These are phyloP conservation scores for Macrostomum lignano DNA, from an alignment of 1,140 invertebrate genomes.

Conservation along the genomic window DNA sequence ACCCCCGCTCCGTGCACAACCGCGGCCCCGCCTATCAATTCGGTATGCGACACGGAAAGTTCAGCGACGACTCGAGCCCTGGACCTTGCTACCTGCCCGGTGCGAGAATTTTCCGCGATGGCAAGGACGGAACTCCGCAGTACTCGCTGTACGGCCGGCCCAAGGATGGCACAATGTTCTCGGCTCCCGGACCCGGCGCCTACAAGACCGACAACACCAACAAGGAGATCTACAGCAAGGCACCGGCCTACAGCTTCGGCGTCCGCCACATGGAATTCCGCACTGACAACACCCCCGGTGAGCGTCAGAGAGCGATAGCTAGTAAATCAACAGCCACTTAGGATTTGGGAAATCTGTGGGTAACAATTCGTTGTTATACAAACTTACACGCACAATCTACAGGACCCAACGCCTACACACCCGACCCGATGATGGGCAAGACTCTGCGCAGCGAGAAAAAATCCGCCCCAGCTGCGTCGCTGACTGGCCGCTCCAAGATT, in stretches of 20 bases:
- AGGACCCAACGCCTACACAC: constrained; percentile 9
- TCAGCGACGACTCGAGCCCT: constrained; percentile 10
- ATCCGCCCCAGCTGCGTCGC: constrained; percentile 43
- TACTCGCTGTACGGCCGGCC: constrained; percentile 19
- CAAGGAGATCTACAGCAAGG: constrained; percentile 31
- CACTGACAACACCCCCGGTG: constrained; percentile 33
- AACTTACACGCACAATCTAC: constrained; percentile 4
- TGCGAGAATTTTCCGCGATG: constrained; percentile 12
- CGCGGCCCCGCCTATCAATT: constrained; percentile 19
- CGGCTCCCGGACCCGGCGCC: constrained; percentile 50
- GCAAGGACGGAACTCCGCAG: constrained; percentile 21
- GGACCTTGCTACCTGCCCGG: constrained; percentile 15
- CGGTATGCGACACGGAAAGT: constrained; percentile 13
- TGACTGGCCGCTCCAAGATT: constrained; percentile 44
- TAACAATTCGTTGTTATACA: constrained; percentile 6
- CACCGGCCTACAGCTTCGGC: constrained; percentile 42
- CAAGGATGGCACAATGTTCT: constrained; percentile 26
- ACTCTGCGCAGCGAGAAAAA: constrained; percentile 36
- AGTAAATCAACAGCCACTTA: constrained; percentile 20
- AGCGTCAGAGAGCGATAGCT: too few species aligned
- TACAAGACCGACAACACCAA: constrained; percentile 44
- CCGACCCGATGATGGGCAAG: constrained; percentile 37
- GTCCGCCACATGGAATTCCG: constrained; percentile 30
- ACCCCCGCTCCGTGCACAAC: constrained; percentile 18
- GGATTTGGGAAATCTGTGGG: neutral